phyloP scores from a whole-genome alignment of 2,888 invertebrate species.

The Lacanobia oleracea region DNA sequence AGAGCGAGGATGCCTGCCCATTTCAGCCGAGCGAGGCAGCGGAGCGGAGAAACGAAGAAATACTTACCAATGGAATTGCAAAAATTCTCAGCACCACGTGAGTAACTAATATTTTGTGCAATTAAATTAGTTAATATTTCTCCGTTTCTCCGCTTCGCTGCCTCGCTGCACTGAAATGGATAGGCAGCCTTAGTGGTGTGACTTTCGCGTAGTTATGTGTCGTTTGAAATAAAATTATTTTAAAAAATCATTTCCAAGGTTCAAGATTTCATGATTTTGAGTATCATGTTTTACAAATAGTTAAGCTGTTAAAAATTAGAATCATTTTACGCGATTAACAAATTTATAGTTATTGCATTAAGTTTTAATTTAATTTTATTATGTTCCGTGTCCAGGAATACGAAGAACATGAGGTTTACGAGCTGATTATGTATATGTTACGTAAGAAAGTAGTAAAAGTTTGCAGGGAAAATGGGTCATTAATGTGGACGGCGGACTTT shows the following conservation, averaged over 20 bases:
- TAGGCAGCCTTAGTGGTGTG: too few relatives aligned
- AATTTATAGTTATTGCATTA: conserved; percentile 57
- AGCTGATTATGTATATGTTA: conserved; percentile 62
- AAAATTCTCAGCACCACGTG: too few relatives aligned
- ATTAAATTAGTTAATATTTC: too few relatives aligned
- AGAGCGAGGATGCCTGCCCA: too few relatives aligned
- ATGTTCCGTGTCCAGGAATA: conserved; percentile 47
- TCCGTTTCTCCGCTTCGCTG: too few relatives aligned
- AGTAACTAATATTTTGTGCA: too few relatives aligned
- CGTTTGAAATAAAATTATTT: not conserved
- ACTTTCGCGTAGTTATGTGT: too few relatives aligned
- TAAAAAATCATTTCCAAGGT: too few relatives aligned
- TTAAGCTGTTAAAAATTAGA: conserved; percentile 51
- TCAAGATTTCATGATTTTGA: conserved; percentile 10
- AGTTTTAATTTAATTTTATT: conserved; percentile 58
- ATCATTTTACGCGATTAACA: conserved; percentile 43
- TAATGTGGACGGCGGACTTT: conserved; percentile 27
- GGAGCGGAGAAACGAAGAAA: too few relatives aligned
- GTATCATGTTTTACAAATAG: conserved; percentile 50
- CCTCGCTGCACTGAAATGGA: too few relatives aligned
- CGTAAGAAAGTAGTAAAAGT: conserved; percentile 63
- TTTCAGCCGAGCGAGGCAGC: too few relatives aligned
- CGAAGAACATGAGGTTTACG: conserved; percentile 63
- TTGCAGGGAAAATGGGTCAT: conserved; percentile 54
- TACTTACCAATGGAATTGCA: too few relatives aligned